A percentile compares a stretch with the other conserved stretches of the same genome.
Conservation (phyloP, 2,797 vertebrate genomes). For the Anisognathus igniventris region DNA sequence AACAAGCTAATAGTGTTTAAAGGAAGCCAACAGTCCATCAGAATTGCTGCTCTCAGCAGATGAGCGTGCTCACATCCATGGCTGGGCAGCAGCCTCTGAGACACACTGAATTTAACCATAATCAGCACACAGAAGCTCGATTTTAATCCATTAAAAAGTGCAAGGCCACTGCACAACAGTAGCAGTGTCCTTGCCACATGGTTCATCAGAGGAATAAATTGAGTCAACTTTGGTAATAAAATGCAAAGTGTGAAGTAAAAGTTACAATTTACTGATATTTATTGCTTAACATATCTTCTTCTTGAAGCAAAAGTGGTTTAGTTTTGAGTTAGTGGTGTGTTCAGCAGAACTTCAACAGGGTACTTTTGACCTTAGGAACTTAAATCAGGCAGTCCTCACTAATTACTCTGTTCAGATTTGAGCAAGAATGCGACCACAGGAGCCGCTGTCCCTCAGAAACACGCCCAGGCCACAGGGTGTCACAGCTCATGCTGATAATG, state of each 20-base stretch:
- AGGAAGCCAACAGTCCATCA: not conserved
- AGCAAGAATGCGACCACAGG: not conserved
- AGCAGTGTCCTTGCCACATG: not conserved
- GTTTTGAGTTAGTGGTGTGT: not conserved
- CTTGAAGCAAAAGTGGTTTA: not conserved
- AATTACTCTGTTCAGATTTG: not conserved
- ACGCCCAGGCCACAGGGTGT: accelerated
- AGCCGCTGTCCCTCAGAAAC: not conserved
- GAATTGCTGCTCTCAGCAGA: not conserved
- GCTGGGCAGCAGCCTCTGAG: not conserved
- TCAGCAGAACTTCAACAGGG: not conserved
- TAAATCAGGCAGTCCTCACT: not conserved
- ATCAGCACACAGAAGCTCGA: not conserved
- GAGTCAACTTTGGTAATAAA: not conserved
- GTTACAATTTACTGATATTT: not conserved
- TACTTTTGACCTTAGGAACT: not conserved
- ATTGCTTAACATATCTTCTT: not conserved
- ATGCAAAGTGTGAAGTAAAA: not conserved
- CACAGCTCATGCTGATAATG: not conserved
- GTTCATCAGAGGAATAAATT: not conserved
- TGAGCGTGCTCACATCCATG: not conserved
- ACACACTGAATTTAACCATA: not conserved
- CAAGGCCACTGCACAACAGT: not conserved
- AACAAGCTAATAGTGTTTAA: constrained; percentile 8
- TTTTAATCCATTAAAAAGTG: not conserved